A percentile compares a stretch with the other conserved stretches of the same genome.
Evolutionary conservation across 2,888 invertebrate genomes (phyloP).

Genomic region (Torymus auratus): DNA sequence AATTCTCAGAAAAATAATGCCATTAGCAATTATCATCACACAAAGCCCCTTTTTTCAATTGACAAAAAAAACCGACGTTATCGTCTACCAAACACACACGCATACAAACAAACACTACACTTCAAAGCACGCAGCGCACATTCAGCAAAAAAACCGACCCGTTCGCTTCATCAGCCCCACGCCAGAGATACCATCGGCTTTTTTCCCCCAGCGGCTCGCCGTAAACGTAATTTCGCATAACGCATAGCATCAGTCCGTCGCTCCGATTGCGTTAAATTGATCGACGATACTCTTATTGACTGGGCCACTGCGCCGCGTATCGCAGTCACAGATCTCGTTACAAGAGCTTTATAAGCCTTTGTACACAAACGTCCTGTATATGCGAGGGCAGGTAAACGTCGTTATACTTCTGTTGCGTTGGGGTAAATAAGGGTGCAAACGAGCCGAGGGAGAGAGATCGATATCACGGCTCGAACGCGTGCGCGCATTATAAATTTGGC

Average conservation of each 20-base stretch:
- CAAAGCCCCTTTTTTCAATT: too few species aligned
- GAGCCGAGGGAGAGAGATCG: conserved; percentile 45
- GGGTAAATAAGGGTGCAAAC: conserved; percentile 52
- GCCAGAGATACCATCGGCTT: too few species aligned
- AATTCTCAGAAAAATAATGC: too few species aligned
- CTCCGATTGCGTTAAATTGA: conserved; percentile 28
- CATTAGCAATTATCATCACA: too few species aligned
- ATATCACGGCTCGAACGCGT: conserved; percentile 19
- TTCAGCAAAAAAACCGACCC: too few species aligned
- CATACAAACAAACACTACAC: too few species aligned
- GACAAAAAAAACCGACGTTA: too few species aligned
- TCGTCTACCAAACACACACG: too few species aligned
- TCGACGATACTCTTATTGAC: conserved; percentile 30
- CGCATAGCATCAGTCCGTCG: not conserved
- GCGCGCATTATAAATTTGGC: not conserved
- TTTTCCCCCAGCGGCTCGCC: too few species aligned
- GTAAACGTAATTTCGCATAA: conserved; percentile 14
- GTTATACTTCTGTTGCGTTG: conserved; percentile 45
- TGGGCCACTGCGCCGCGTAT: not conserved
- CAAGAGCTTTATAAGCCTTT: conserved; percentile 31
- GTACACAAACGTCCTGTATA: not conserved
- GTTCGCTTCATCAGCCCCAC: too few species aligned
- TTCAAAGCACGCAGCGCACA: too few species aligned
- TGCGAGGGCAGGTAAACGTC: conserved; percentile 38
- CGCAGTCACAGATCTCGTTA: conserved; percentile 39